These are phyloP conservation scores for Erebia epiphron DNA, from an alignment of 2,888 invertebrate species.

Conservation along the genomic window DNA sequence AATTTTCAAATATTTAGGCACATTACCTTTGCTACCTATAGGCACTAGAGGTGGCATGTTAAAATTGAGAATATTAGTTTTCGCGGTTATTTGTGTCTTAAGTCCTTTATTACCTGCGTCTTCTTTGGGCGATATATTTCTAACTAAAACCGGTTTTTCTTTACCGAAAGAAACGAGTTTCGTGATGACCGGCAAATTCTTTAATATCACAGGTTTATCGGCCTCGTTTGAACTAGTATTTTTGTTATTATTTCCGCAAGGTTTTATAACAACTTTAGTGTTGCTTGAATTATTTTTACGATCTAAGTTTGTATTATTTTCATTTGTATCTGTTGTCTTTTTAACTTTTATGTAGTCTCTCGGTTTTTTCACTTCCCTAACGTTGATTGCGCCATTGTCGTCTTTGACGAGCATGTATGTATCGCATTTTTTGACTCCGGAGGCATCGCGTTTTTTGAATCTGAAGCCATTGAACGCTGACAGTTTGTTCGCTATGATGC, in stretches of 20 bases:
- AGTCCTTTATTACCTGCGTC: background rate
- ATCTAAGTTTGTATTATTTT: background rate
- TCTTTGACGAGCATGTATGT: constrained; percentile 55
- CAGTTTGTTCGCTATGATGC: constrained; percentile 58
- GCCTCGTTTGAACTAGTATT: background rate
- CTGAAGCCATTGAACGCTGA: constrained; percentile 31
- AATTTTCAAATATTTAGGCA: constrained; percentile 10
- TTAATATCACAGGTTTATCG: constrained; percentile 24
- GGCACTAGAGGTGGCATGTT: background rate
- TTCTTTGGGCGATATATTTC: background rate
- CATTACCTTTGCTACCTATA: background rate
- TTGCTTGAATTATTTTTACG: background rate
- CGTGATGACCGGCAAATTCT: constrained; percentile 23
- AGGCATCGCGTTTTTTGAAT: constrained; percentile 40
- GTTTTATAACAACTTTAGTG: background rate
- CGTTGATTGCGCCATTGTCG: constrained; percentile 44
- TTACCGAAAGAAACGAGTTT: constrained; percentile 9
- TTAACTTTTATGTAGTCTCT: background rate
- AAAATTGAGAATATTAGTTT: background rate
- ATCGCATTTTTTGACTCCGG: constrained; percentile 36
- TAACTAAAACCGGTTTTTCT: background rate
- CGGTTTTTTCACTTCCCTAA: constrained; percentile 9
- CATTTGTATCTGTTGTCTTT: background rate
- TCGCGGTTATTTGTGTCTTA: background rate
- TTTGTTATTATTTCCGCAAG: background rate